Base-by-base conservation (phyloP, 1,140 invertebrate genomes). In the Limonius californicus region DNA sequence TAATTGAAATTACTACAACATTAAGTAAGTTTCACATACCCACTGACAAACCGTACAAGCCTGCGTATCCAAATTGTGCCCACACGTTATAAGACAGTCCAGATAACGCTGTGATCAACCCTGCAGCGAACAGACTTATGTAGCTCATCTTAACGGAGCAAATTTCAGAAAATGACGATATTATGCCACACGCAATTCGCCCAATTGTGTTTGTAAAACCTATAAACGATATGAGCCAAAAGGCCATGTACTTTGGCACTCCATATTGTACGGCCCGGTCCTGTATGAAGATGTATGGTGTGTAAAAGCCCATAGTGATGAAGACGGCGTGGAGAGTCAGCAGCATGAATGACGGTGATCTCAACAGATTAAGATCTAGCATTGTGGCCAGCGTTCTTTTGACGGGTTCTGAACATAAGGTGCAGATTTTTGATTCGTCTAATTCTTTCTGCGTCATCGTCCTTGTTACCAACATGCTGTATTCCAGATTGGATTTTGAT, bases 301-400 rank as follows among this genome's bases (percentile, higher is more conserved):
- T 89, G 74, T 96, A 98, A 79, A 97, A 95, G 55, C 95, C 95
- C 77, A 94, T 84, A 85, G 97, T 56, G 1, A 92, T 95, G 11
- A 98, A 82, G 63, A 94, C 90, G 15, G 94, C 94, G 64, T 91
- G 91, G 14, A 93, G 70, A 12, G 90, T 86, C 16, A 98, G 80
- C 42, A 97, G 80, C 27, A 92, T 76, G 75, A 99, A 99, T 0
- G 92, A 89, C 0, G 89, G 89, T 54, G 91, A 94, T 70, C 85
- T 85, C 12, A 98, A 81, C 0, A 98, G 79, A 21, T 84, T 85
- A 1, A 93, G 82, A 71, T 96, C 92, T 69, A 96, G 81, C 87
- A 95, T 91, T 23, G 88, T 92, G 3, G 83, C 83, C 11, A 94
- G 74, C 0, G 88, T 87, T 68, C 88, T 80, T 32, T 83, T 81